Evolutionary conservation across 2,113 vertebrate species (phyloP).

Genomic region (Pseudolaguvia tuberculata): DNA sequence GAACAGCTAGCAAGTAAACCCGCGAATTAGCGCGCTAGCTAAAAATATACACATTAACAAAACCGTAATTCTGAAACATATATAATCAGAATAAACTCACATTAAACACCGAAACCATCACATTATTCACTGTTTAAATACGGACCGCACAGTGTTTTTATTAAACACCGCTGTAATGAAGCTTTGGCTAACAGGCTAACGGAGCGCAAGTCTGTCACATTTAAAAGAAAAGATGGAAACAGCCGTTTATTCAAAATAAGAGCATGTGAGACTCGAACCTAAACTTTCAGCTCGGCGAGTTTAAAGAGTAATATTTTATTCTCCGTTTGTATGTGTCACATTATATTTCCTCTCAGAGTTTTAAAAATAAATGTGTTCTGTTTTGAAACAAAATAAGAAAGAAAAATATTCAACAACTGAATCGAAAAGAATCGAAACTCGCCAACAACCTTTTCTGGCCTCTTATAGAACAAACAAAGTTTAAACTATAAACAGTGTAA

Average conservation of each 20-base stretch:
- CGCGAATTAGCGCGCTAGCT: conserved; percentile 3
- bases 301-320: not conserved
- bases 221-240: not conserved
- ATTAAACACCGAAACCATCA: conserved; percentile 7
- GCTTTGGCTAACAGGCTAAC: not conserved
- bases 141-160: no score
- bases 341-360: not conserved
- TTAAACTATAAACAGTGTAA: no score
- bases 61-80: not conserved
- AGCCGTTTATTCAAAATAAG: conserved; percentile 19
- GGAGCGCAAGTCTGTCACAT: not conserved
- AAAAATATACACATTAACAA: not conserved
- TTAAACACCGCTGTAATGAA: not conserved
- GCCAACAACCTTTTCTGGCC: no score
- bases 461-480: no score
- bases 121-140: conserved; percentile 1
- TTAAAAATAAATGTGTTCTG: no score
- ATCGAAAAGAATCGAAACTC: no score
- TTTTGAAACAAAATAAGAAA: no score
- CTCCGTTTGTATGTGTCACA: not conserved
- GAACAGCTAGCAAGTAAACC: not conserved
- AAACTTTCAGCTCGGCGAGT: no score
- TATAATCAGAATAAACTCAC: conserved; percentile 18
- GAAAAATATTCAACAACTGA: no score
- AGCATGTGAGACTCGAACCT: not conserved